Evolutionary conservation across 2,888 invertebrate species (phyloP).

Genomic region (Zhengitettix transpicula): DNA sequence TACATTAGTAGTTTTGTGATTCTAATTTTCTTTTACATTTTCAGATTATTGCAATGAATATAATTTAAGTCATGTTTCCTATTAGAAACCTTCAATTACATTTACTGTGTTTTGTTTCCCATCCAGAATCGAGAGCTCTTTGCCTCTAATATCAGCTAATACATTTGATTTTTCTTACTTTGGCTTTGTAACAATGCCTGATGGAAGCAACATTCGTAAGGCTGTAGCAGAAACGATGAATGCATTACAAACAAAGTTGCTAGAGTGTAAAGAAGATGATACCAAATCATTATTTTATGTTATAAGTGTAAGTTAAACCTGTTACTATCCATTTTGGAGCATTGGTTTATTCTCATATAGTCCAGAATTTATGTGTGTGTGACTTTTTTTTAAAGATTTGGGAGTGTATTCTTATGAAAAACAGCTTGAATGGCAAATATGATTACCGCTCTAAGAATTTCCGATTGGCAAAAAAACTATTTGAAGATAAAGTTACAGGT

Average conservation of each 20-base stretch:
- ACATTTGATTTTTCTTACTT: conserved; percentile 33
- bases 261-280: conserved; percentile 56
- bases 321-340: not conserved
- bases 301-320: conserved; percentile 22
- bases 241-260: conserved; percentile 44
- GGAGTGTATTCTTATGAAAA: conserved; percentile 40
- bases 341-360: not conserved
- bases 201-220: conserved; percentile 53
- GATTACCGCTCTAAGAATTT: conserved; percentile 50
- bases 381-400: conserved; percentile 39
- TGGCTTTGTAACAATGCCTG: conserved; percentile 3
- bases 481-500: conserved; percentile 46
- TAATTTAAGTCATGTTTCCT: no score
- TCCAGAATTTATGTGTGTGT: not conserved
- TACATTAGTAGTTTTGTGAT: no score
- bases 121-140: conserved; percentile 36
- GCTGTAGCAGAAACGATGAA: conserved; percentile 41
- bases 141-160: conserved; percentile 30
- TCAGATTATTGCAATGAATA: no score
- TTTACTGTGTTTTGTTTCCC: no score
- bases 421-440: conserved; percentile 33
- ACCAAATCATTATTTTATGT: conserved; percentile 49
- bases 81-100: no score
- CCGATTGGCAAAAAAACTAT: conserved; percentile 39
- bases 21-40: no score